phyloP scores from a whole-genome alignment of 2,888 invertebrate species.

The Tetragnatha montana region DNA sequence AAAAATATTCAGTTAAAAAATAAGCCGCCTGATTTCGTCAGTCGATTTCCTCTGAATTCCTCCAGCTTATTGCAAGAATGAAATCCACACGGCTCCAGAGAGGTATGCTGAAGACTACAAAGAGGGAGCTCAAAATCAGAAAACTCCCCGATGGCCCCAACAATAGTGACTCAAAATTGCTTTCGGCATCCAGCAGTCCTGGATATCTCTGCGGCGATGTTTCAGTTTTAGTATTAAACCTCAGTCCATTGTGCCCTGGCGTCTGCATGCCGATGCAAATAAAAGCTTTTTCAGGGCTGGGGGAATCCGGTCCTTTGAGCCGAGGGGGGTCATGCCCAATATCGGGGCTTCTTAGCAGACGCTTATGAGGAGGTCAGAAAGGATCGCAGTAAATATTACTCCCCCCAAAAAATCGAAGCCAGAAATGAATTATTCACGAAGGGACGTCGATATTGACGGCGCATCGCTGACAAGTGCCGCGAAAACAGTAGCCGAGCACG shows the following conservation, averaged over 20 bases:
- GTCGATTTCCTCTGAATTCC: no score
- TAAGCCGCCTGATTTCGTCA: no score
- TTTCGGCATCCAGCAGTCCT: neutral
- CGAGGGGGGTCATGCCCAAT: constrained; percentile 34
- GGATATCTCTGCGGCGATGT: neutral
- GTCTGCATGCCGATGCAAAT: neutral
- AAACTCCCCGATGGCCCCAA: neutral
- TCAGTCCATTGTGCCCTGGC: neutral
- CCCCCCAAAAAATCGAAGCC: constrained; percentile 36
- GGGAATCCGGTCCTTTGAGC: no score
- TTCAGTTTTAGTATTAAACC: neutral
- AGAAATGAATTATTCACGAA: constrained; percentile 60
- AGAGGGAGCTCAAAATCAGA: neutral
- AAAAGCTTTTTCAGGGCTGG: neutral
- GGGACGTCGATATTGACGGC: constrained; percentile 57
- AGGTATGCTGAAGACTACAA: no score
- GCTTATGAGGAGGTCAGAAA: constrained; percentile 43
- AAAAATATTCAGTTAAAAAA: no score
- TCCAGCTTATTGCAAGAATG: no score
- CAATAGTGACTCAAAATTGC: neutral
- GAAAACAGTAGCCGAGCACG: constrained; percentile 24
- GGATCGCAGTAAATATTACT: constrained; percentile 56
- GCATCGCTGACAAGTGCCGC: constrained; percentile 26
- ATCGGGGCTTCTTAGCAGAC: constrained; percentile 40
- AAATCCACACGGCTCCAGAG: no score